These are phyloP conservation scores for Lycaena phlaeas DNA, from an alignment of 2,888 invertebrate species.

Conservation along the genomic window DNA sequence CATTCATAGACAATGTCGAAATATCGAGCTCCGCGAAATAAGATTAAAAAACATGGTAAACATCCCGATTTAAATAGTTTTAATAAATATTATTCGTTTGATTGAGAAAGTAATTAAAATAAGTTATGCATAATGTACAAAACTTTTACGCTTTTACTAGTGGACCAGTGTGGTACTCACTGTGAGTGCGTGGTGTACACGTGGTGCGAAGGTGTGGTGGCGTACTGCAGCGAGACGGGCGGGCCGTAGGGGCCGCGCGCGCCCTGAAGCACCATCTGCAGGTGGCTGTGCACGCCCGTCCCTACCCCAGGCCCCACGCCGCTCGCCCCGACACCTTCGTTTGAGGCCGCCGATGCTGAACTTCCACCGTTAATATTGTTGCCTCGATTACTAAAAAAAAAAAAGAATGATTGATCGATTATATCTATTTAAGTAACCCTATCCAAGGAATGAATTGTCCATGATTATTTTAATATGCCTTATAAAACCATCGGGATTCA, in stretches of 20 bases:
- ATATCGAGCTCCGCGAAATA: no score
- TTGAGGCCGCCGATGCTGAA: slow-evolving; percentile 17
- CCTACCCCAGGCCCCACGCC: slow-evolving; percentile 16
- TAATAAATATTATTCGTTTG: no score
- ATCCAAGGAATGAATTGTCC: no score
- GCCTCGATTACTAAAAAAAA: slow-evolving; percentile 28
- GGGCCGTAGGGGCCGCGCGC: slow-evolving; percentile 35
- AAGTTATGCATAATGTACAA: no score
- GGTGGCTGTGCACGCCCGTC: slow-evolving; percentile 39
- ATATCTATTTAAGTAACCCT: no score
- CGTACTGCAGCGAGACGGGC: slow-evolving; percentile 27
- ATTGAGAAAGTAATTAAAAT: no score
- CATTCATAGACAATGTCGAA: no score
- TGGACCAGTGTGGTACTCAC: slow-evolving; percentile 24
- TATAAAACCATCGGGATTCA: no score
- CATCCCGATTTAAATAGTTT: no score
- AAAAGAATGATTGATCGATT: neutral
- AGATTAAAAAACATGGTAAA: no score
- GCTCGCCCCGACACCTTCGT: slow-evolving; percentile 20
- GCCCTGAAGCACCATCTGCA: slow-evolving; percentile 65
- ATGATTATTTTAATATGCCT: no score
- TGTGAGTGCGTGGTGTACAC: slow-evolving; percentile 35
- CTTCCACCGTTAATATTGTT: slow-evolving; percentile 43
- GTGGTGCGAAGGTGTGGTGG: slow-evolving; percentile 36
- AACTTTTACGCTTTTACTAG: no score